Evolutionary conservation across 2,113 vertebrate species (phyloP), one percentile per base, ranked within the genome.

Genomic region (Lagopus muta): DNA sequence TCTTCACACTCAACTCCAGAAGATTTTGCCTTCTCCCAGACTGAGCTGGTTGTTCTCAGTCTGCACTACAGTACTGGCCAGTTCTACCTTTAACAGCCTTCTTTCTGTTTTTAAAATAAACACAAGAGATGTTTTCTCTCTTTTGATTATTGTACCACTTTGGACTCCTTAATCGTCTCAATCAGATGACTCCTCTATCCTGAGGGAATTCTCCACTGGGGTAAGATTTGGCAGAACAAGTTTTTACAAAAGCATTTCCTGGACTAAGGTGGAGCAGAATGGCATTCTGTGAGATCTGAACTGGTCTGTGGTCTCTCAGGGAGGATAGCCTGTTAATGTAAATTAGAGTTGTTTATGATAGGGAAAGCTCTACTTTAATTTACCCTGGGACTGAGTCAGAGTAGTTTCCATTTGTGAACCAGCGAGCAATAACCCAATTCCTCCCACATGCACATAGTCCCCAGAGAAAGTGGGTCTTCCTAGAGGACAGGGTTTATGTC

Each of bases 71-170:
- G 28, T 75, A 6, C 14, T 88, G 43, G 64, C 69, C 27, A 69
- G 43, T 71, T 93, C 25, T 65, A 72, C 77, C 90, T 83, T 71
- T 30, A 86, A 60, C n/a, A 81, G 42, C 74, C 55, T 83, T 75
- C 60, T 72, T 90, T 60, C 79, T 64, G 20, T 78, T 95, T 88
- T 83, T n/a, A 62, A 90, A 91, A 89, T 87, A 91, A 96, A 88
- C 65, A 69, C 13, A 57, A 65, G n/a, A 20, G 13, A 32, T 91
- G 52, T 88, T 92, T 94, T 88, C 34, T 72, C 13, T 60, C 42
- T 88, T 95, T 80, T 94, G 75, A 89, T 94, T 69, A 83, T 91
- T 40, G 34, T 86, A 30, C 36, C 30, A 85, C 54, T 82, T 89
- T 80, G 42, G 48, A 76, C 0, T 30, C 64, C 69, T 65, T 90